Percentiles rank a stretch among this genome's conserved stretches.
phyloP scores from a whole-genome alignment of 2,113 vertebrate species.

The Clupea harengus region DNA sequence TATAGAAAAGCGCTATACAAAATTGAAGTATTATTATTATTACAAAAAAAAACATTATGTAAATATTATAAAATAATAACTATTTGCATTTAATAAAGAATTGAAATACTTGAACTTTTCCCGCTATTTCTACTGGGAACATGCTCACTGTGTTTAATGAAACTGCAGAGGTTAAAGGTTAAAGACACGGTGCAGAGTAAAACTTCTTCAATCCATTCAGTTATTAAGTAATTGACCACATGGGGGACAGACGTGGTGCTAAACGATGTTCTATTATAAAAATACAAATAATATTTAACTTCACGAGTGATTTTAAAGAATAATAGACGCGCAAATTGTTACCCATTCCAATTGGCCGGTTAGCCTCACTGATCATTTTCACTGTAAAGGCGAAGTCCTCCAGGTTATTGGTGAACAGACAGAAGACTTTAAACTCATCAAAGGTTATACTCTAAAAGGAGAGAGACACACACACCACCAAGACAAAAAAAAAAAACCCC shows the following conservation, averaged over 20 bases:
- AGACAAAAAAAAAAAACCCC: not conserved
- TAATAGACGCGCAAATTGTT: slow-evolving; percentile 47
- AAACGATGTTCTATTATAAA: not conserved
- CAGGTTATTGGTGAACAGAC: slow-evolving; percentile 91
- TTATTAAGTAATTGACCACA: no score
- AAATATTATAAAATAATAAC: no score
- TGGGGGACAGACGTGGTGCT: no score
- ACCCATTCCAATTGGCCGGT: slow-evolving; percentile 90
- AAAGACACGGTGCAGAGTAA: not conserved
- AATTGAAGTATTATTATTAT: no score
- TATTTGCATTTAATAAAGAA: not conserved
- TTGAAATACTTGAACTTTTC: not conserved
- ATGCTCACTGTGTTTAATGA: not conserved
- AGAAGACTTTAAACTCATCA: slow-evolving; percentile 97
- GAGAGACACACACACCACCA: not conserved
- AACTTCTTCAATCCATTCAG: no score
- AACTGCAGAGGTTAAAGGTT: not conserved
- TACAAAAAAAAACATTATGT: not conserved
- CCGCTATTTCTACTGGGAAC: not conserved
- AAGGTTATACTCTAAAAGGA: slow-evolving; percentile 86
- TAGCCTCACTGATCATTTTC: slow-evolving; percentile 89
- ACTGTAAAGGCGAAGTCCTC: slow-evolving; percentile 95
- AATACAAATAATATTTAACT: not conserved
- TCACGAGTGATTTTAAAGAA: not conserved
- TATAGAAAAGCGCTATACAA: no score